A percentile compares a stretch with the other conserved stretches of the same genome.
phyloP scores from a whole-genome alignment of 2,888 invertebrate species.

The Apotomis capreana region DNA sequence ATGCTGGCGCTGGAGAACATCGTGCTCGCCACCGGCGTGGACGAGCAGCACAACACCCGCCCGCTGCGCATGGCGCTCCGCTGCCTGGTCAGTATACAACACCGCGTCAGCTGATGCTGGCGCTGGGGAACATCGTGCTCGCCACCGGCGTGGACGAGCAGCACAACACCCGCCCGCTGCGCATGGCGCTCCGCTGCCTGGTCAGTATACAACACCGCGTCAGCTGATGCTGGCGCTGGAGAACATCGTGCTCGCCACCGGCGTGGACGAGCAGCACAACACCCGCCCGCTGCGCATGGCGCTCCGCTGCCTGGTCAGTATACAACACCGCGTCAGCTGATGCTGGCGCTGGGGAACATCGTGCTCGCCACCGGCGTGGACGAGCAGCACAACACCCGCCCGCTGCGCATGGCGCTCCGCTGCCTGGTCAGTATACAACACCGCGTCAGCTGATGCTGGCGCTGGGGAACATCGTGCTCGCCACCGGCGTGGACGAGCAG shows the following conservation, averaged over 20 bases:
- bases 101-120: too few species aligned
- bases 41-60: slow-evolving; percentile 72
- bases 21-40: slow-evolving; percentile 79
- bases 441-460: slow-evolving; percentile 77
- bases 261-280: slow-evolving; percentile 67
- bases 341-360: slow-evolving; percentile 86
- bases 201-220: slow-evolving; percentile 76
- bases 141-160: slow-evolving; percentile 66
- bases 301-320: slow-evolving; percentile 88
- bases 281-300: slow-evolving; percentile 85
- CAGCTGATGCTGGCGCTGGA: slow-evolving; percentile 84
- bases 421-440: slow-evolving; percentile 85
- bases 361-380: slow-evolving; percentile 80
- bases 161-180: slow-evolving; percentile 82
- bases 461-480: slow-evolving; percentile 86
- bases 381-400: slow-evolving; percentile 75
- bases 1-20: slow-evolving; percentile 87
- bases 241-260: slow-evolving; percentile 84
- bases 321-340: too few species aligned
- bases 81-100: slow-evolving; percentile 85
- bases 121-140: slow-evolving; percentile 87
- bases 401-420: slow-evolving; percentile 86
- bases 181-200: slow-evolving; percentile 87
- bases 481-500: slow-evolving; percentile 64
- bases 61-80: slow-evolving; percentile 86